Percentiles rank a stretch among this genome's conserved stretches.
Evolutionary conservation across 2,888 invertebrate species (phyloP).

Genomic region (Cerastis rubricosa): DNA sequence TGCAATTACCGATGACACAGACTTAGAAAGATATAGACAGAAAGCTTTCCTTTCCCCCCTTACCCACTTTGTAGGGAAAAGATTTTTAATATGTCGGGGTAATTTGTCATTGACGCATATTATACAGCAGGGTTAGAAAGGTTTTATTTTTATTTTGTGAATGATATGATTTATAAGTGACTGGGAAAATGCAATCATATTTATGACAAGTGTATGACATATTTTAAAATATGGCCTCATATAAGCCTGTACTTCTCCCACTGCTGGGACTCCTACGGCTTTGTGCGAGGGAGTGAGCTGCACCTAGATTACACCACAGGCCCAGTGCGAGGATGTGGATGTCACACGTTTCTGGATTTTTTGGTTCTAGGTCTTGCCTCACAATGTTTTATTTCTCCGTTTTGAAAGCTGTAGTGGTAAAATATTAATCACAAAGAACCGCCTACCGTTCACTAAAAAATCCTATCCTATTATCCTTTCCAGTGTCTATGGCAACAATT

Average conservation of each 20-base stretch:
- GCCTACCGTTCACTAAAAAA: not conserved
- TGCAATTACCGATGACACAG: constrained; percentile 9
- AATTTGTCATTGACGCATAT: constrained; percentile 18
- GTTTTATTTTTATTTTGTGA: not conserved
- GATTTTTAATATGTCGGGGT: constrained; percentile 16
- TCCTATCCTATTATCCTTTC: not conserved
- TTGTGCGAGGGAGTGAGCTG: not conserved
- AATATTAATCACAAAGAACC: not conserved
- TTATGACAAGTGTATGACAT: not conserved
- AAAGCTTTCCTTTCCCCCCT: not conserved
- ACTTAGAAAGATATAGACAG: not conserved
- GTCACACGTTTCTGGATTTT: not conserved
- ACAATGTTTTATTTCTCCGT: not conserved
- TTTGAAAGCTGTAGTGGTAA: not conserved
- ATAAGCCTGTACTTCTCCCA: not conserved
- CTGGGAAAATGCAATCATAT: not conserved
- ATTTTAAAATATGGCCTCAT: not conserved
- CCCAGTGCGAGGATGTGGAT: not conserved
- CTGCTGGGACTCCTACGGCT: not conserved
- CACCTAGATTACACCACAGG: not conserved
- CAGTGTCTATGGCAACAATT: not conserved
- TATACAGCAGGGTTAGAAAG: not conserved
- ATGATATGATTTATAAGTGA: not conserved
- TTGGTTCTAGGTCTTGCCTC: too few species aligned
- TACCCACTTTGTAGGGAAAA: not conserved